Evolutionary conservation across 1,140 invertebrate genomes (phyloP).

Genomic region (Ceratitis capitata): DNA sequence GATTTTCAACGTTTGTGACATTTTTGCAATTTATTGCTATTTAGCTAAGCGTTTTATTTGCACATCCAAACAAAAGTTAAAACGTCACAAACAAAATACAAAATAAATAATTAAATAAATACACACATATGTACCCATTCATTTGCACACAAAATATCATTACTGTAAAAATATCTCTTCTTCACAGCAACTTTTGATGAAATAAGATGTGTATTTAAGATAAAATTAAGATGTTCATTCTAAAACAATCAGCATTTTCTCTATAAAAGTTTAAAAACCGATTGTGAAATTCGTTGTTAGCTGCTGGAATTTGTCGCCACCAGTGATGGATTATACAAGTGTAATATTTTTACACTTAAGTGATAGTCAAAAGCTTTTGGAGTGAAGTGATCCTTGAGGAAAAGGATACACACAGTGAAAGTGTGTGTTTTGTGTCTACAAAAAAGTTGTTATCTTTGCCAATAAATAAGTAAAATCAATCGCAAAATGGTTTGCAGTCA

Average conservation of each 20-base stretch:
- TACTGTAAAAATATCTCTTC: neutral
- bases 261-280: neutral
- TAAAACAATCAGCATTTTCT: neutral
- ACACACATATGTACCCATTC: neutral
- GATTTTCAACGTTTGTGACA: neutral
- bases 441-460: neutral
- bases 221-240: neutral
- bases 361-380: neutral
- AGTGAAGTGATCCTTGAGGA: neutral
- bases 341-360: neutral
- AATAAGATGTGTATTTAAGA: neutral
- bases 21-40: neutral
- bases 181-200: neutral
- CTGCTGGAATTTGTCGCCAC: neutral
- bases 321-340: slow-evolving; percentile 2
- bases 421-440: neutral
- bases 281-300: neutral
- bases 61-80: neutral
- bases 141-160: neutral
- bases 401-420: neutral
- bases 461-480: neutral
- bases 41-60: neutral
- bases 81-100: neutral
- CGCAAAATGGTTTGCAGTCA: slow-evolving; percentile 51
- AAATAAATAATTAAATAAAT: neutral